Base-by-base conservation (phyloP, 1,140 invertebrate species). In the Scaptomyza montana region DNA sequence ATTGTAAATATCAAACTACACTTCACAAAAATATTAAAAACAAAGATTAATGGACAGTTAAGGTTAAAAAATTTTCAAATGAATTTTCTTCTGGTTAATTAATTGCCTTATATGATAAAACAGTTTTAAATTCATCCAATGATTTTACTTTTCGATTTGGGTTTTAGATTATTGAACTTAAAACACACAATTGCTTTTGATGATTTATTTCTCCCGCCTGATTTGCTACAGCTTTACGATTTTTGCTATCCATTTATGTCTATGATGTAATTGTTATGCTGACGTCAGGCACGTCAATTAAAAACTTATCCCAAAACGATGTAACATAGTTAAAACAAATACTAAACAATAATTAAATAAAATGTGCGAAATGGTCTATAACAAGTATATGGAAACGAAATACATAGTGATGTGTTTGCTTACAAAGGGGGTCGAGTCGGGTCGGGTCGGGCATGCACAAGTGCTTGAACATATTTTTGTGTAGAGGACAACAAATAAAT, bases 401-500 rank as follows among this genome's bases (percentile, higher is more conserved):
- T 21, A 21, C 3, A 21, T 2, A 21, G 21, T 21, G 21, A 21
- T 21, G 21, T 21, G 21, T 21, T 21, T 21, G 21, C 21, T 21
- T 21, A 3, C 21, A 25, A 25, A n/a, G 66, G 69, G 55, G 54
- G 59, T 63, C 59, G 43, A 9, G 6, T 9, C 45, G 51, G 53
- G 51, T 47, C 68, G 41, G 21, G 21, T 25, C 21, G 21, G 16
- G 16, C 16, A 16, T 16, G 16, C 16, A 16, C 16, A 16, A 16
- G 21, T 43, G 33, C 9, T 51, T 45, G 12, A 12, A 36, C 19
- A 49, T 49, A 60, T 60, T 25, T 49, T 56, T 55, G 16, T 36
- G 12, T 59, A 60, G 67, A 70, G 67, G 67, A 64, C 67, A 56
- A 49, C 51, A 70, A 56, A 61, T 36, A 74, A 43, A 80, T 62